Conservation (phyloP, 2,888 invertebrate genomes). For the Drosophila limbata region DNA sequence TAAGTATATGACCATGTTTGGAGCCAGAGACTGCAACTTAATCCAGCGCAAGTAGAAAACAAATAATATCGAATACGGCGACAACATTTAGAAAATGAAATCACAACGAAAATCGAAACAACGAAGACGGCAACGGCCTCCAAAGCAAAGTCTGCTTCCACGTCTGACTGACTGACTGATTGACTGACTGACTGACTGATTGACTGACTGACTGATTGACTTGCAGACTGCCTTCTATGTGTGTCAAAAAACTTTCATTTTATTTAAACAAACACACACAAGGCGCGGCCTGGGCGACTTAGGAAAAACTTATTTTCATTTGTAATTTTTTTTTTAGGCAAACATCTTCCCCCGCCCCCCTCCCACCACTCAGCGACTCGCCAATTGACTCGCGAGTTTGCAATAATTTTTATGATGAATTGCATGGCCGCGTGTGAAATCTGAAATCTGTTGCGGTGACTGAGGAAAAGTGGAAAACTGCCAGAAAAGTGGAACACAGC, state of each 20-base stretch:
- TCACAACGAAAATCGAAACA: conserved; percentile 60
- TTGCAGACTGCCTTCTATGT: conserved; percentile 61
- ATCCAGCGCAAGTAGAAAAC: conserved; percentile 60
- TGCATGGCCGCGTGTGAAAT: conserved; percentile 80
- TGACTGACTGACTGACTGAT: conserved; percentile 12
- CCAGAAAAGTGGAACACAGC: conserved; percentile 79
- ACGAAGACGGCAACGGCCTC: conserved; percentile 70
- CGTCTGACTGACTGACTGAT: conserved; percentile 22
- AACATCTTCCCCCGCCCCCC: conserved; percentile 41
- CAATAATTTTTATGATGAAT: conserved; percentile 81
- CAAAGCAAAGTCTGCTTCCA: conserved; percentile 67
- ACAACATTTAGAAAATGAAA: conserved; percentile 73
- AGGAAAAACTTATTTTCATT: conserved; percentile 67
- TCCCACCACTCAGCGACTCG: background rate
- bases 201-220: conserved; percentile 31
- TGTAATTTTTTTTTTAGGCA: conserved; percentile 58
- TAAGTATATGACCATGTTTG: conserved; percentile 44
- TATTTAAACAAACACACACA: conserved; percentile 68
- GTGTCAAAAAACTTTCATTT: conserved; percentile 80
- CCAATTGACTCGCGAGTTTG: conserved; percentile 71
- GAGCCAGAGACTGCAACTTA: conserved; percentile 30
- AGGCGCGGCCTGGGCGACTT: conserved; percentile 71
- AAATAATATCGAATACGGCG: conserved; percentile 48
- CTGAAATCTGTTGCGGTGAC: conserved; percentile 55
- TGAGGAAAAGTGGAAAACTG: conserved; percentile 80